Conservation (phyloP, 2,888 invertebrate species). For the Pachliopta kotzebuea region DNA sequence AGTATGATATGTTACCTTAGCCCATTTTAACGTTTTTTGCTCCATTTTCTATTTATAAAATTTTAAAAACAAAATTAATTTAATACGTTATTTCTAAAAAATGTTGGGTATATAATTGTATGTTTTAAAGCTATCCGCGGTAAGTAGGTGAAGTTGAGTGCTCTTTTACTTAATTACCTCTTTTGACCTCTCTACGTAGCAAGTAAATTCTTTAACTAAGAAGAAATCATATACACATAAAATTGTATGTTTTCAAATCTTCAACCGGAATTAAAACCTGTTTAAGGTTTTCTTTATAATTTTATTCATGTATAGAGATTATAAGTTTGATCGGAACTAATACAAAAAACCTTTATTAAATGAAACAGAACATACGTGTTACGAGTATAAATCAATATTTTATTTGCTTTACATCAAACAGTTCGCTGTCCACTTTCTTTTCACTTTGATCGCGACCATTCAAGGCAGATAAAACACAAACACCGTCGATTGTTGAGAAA, state of each 20-base stretch:
- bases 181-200: slow-evolving; percentile 20
- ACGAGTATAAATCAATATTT: background rate
- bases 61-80: too few species aligned
- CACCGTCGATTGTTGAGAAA: slow-evolving; percentile 20
- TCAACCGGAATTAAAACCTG: background rate
- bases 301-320: background rate
- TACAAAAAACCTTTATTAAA: too few species aligned
- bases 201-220: slow-evolving; percentile 13
- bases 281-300: background rate
- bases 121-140: slow-evolving; percentile 18
- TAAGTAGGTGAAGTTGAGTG: slow-evolving; percentile 19
- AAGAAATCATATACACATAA: slow-evolving; percentile 10
- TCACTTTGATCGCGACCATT: slow-evolving; percentile 19
- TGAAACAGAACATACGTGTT: background rate
- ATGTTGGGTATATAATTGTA: background rate
- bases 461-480: slow-evolving; percentile 21
- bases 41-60: too few species aligned
- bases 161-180: slow-evolving; percentile 25
- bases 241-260: background rate
- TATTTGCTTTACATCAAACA: slow-evolving; percentile 13
- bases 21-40: too few species aligned
- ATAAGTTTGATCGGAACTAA: background rate
- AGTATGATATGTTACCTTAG: too few species aligned
- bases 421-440: slow-evolving; percentile 19
- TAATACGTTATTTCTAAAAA: background rate